Percentiles rank a stretch among this genome's conserved stretches.
Conservation (phyloP, 2,888 invertebrate genomes). For the Venustoraphidia nigricollis region DNA sequence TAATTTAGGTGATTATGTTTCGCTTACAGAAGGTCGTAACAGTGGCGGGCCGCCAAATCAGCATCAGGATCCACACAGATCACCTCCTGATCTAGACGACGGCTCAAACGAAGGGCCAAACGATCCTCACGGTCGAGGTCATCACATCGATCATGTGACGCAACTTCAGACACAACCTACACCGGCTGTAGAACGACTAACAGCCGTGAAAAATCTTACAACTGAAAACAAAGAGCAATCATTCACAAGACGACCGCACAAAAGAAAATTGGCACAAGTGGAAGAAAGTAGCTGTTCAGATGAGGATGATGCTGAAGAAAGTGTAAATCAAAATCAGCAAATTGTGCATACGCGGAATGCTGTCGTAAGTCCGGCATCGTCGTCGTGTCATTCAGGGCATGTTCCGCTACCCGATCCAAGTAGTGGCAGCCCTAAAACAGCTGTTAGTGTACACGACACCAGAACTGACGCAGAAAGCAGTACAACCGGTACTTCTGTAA, state of each 20-base stretch:
- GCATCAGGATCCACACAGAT: constrained; percentile 29
- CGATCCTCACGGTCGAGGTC: constrained; percentile 34
- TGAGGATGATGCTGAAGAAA: constrained; percentile 34
- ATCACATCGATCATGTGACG: constrained; percentile 32
- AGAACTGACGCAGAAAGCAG: constrained; percentile 18
- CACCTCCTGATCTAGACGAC: constrained; percentile 30
- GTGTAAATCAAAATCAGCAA: constrained; percentile 18
- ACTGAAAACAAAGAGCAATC: constrained; percentile 6
- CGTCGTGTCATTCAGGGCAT: constrained; percentile 46
- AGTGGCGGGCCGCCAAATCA: constrained; percentile 37
- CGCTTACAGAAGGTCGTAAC: constrained; percentile 33
- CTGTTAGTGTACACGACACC: constrained; percentile 27
- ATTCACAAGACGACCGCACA: constrained; percentile 35
- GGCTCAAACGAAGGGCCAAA: constrained; percentile 32
- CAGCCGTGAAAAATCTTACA: constrained; percentile 3
- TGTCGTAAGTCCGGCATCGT: constrained; percentile 41
- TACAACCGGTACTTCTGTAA: constrained; percentile 46
- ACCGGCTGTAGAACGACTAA: too few relatives aligned
- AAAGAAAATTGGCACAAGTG: constrained; percentile 38
- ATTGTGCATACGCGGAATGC: constrained; percentile 21
- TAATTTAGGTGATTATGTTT: constrained; percentile 1
- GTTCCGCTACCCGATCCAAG: constrained; percentile 29
- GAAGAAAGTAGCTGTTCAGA: constrained; percentile 32
- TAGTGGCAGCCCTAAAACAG: constrained; percentile 30
- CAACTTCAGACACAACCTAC: constrained; percentile 29